A percentile compares a stretch with the other conserved stretches of the same genome.
Evolutionary conservation across 2,888 invertebrate species (phyloP).

Genomic region (Luperina nickerlii): DNA sequence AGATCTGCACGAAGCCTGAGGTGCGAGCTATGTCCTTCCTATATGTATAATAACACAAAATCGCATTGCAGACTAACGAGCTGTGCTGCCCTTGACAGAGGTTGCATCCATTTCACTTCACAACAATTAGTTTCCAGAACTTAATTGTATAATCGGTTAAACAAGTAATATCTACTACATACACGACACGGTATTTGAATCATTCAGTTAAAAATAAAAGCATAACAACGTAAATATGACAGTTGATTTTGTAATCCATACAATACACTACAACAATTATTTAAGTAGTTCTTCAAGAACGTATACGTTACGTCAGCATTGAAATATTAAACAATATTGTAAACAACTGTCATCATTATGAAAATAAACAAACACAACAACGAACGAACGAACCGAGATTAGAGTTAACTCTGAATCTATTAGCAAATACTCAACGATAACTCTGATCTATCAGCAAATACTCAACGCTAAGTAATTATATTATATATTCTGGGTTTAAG

Average conservation of each 20-base stretch:
- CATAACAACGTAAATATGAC: background rate
- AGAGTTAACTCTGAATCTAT: constrained; percentile 1
- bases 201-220: background rate
- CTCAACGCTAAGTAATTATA: constrained; percentile 16
- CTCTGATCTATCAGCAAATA: constrained; percentile 5
- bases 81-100: background rate
- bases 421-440: constrained; percentile 12
- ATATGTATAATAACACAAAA: constrained; percentile 11
- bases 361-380: constrained; percentile 11
- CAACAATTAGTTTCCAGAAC: constrained; percentile 46
- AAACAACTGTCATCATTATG: background rate
- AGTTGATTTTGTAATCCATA: constrained; percentile 2
- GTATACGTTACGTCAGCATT: background rate
- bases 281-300: constrained; percentile 13
- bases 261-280: background rate
- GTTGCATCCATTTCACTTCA: constrained; percentile 9
- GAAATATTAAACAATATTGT: constrained; percentile 10
- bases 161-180: constrained; percentile 25
- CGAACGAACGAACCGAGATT: constrained; percentile 9
- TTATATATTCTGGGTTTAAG: background rate
- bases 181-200: constrained; percentile 9
- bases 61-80: background rate
- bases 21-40: constrained; percentile 24
- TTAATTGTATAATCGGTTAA: constrained; percentile 27
- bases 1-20: constrained; percentile 18